phyloP scores from a whole-genome alignment of 2,888 invertebrate genomes.

The Carpatolechia fugitivella region DNA sequence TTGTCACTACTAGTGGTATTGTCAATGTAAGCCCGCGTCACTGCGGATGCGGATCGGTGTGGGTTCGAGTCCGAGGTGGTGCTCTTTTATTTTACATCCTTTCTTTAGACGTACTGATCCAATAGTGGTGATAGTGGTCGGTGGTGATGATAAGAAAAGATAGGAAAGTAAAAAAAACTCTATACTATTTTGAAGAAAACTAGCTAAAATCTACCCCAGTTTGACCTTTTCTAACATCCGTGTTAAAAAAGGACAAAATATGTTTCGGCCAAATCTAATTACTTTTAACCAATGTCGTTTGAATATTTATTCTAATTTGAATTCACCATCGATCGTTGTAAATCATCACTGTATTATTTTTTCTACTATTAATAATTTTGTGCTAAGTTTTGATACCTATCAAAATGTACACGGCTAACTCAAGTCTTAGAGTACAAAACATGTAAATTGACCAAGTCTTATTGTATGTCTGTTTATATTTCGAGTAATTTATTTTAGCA shows the following conservation, averaged over 20 bases:
- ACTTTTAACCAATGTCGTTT: too few species aligned
- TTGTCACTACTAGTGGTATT: constrained; percentile 10
- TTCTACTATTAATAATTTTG: constrained; percentile 6
- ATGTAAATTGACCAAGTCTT: constrained; percentile 10
- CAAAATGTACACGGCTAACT: not conserved
- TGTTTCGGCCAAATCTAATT: too few species aligned
- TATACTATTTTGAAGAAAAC: too few species aligned
- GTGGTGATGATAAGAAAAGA: too few species aligned
- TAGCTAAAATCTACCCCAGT: too few species aligned
- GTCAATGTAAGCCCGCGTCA: not conserved
- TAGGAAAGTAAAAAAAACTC: too few species aligned
- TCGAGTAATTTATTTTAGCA: constrained; percentile 10
- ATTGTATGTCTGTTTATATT: constrained; percentile 5
- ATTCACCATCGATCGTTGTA: too few species aligned
- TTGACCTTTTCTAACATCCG: too few species aligned
- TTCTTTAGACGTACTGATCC: not conserved
- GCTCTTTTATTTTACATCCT: constrained; percentile 37
- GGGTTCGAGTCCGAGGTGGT: constrained; percentile 39
- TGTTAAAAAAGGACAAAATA: too few species aligned
- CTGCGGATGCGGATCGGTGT: not conserved
- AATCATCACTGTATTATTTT: constrained; percentile 17
- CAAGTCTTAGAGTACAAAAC: constrained; percentile 10
- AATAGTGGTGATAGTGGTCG: not conserved
- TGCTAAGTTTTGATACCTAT: constrained; percentile 5
- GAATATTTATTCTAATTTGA: not conserved